Evolutionary conservation across 2,888 invertebrate species (phyloP), one percentile per base, ranked within the genome.

Genomic region (Drosophila kambysellisi): DNA sequence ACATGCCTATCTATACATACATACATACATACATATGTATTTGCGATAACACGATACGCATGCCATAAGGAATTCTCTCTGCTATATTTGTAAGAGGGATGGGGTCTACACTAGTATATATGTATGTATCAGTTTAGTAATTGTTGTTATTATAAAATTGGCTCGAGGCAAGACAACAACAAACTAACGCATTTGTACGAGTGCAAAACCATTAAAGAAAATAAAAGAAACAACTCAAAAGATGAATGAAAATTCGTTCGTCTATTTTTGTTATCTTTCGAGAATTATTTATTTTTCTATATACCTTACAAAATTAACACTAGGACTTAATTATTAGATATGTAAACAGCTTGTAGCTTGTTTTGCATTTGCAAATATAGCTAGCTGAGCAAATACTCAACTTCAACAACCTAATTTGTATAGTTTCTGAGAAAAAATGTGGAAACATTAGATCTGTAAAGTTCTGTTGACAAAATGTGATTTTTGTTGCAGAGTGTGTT

Each of bases 131-230:
- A 37, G 41, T 29, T 20, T 63, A 41, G 61, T 20, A 57, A 65
- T 69, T 62, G 20, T 61, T 64, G 11, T 54, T 57, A 20, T 50
- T 29, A 35, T 20, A 20, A 15, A 20, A 37, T 25, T 11, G 39
- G 35, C 51, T 58, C 25, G 61, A 48, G 54, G 39, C 32, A 56
- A 77, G 12, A 8, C 20, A 76, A 64, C 65, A 79, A 79, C 75
- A 77, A 80, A 61, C 20, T 48, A 32, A 52, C n/a, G 37, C 35
- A 58, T 70, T 57, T 51, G 33, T 32, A 25, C 60, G 71, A 76
- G 80, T 77, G 70, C 77, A 70, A 79, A 77, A 39, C 39, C 60
- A 75, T 77, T 60, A 79, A 64, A 53, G 35, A 46, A 61, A 59
- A 59, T 20, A 48, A 56, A 41, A 17, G 17, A 29, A 59, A 50